A percentile compares a stretch with the other conserved stretches of the same genome.
Conservation (phyloP, 2,888 invertebrate genomes). For the Pyrocoelia pectoralis region DNA sequence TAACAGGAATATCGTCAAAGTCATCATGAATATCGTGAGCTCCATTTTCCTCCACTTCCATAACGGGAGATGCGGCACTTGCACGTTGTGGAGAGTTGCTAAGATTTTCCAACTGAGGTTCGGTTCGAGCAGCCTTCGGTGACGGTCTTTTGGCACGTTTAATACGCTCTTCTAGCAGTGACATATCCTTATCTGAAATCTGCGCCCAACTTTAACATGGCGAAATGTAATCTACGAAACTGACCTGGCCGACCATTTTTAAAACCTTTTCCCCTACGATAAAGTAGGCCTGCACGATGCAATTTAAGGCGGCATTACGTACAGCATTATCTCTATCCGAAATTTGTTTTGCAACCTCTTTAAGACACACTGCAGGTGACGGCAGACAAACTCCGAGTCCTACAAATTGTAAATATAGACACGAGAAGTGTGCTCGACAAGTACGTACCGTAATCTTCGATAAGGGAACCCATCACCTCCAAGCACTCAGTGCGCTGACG, state of each 20-base stretch:
- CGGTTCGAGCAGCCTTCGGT: slow-evolving; percentile 41
- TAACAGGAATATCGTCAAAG: slow-evolving; percentile 48
- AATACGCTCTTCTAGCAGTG: slow-evolving; percentile 93
- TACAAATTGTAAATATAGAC: slow-evolving; percentile 32
- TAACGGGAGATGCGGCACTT: slow-evolving; percentile 9
- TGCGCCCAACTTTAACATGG: slow-evolving; percentile 51
- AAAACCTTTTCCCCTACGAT: slow-evolving; percentile 90
- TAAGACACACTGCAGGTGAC: slow-evolving; percentile 79
- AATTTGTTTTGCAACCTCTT: slow-evolving; percentile 93
- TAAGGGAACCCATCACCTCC: slow-evolving; percentile 86
- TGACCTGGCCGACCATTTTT: slow-evolving; percentile 89
- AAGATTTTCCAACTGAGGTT: slow-evolving; percentile 24
- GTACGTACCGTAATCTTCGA: slow-evolving; percentile 78
- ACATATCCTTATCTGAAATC: slow-evolving; percentile 94
- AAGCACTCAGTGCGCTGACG: slow-evolving; percentile 96
- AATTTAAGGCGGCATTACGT: slow-evolving; percentile 94
- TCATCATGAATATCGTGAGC: slow-evolving; percentile 50
- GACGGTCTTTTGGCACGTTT: slow-evolving; percentile 82
- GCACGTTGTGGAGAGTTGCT: slow-evolving; percentile 19
- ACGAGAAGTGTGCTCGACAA: not conserved
- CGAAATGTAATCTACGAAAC: slow-evolving; percentile 31
- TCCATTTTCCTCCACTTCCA: slow-evolving; percentile 41
- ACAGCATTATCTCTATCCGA: slow-evolving; percentile 96
- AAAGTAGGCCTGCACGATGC: slow-evolving; percentile 89
- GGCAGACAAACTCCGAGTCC: slow-evolving; percentile 81